A percentile compares a stretch with the other conserved stretches of the same genome.
Evolutionary conservation across 2,113 vertebrate genomes (phyloP).

Genomic region (Penelope pileata): DNA sequence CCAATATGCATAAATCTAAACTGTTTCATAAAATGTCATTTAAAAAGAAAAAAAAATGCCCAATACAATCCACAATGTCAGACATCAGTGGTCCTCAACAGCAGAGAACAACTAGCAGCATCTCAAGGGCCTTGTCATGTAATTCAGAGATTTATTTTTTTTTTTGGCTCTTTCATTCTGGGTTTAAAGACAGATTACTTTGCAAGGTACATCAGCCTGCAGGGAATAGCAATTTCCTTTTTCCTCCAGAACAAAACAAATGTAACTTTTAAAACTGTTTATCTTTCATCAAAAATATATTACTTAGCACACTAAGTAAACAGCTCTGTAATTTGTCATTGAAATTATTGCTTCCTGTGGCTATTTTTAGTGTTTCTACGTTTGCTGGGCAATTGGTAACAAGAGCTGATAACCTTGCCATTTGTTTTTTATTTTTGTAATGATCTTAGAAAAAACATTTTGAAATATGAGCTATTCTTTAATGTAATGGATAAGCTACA

Average conservation of each 20-base stretch:
- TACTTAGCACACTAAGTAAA: constrained; percentile 83
- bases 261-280: constrained; percentile 83
- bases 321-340: constrained; percentile 81
- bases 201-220: constrained; percentile 85
- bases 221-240: constrained; percentile 87
- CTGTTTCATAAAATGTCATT: not conserved
- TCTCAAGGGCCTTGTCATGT: constrained; percentile 74
- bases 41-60: not conserved
- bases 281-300: constrained; percentile 89
- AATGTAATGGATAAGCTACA: constrained; percentile 73
- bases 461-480: constrained; percentile 76
- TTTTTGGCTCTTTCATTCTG: constrained; percentile 75
- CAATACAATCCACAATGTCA: constrained; percentile 50
- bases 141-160: constrained; percentile 75
- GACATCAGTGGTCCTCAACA: constrained; percentile 70
- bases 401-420: constrained; percentile 70
- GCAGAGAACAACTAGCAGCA: constrained; percentile 64
- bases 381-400: constrained; percentile 75
- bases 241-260: constrained; percentile 79
- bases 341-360: constrained; percentile 86
- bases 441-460: constrained; percentile 70
- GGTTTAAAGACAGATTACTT: constrained; percentile 81
- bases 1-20: not conserved
- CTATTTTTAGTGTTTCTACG: constrained; percentile 79
- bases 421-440: constrained; percentile 77